Base-by-base conservation (phyloP, 1,140 invertebrate species). In the Euglossa dilemma region DNA sequence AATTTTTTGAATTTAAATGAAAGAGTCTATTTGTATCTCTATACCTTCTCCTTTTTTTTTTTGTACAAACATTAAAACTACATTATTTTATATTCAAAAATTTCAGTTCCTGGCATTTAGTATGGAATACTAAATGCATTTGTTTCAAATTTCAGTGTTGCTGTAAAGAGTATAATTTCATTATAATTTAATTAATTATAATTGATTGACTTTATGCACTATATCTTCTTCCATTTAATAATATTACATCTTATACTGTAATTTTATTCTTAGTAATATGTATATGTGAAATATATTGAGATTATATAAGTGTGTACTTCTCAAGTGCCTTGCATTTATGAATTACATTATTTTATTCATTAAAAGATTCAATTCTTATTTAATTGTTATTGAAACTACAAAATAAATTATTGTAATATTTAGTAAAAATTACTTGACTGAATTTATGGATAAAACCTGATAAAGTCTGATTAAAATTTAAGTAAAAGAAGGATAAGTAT, bases 221-320 rank as follows among this genome's bases (percentile, higher is more conserved):
- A n/a, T 47, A 50, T 9, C 25, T n/a, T 28, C 43, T 56, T 28
- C 7, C 20, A 67, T 75, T 67, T 43, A 47, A 57, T 54, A 73
- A 52, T 25, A 7, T 73, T 14, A 52, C 47, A 80, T 16, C 6
- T 16, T 54, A 9, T 20, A 75, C n/a, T 59, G 63, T 69, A 82
- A 59, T 76, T 76, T 75, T 67, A 25, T 75, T n/a, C 25, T 81
- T 25, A 75, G 12, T 12, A 3, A 59, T 74, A 59, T 57, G 43
- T 52, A 67, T 23, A 50, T 59, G 45, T 18, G 16, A 82, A 77
- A 76, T 61, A 73, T 77, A 61, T 43, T 43, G 20, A 78, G 45
- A 61, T 85, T 82, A 47, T 9, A 50, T n/a, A 77, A 72, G 76
- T 77, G 66, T 36, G 50, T 76, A 18, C 52, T 56, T 80, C 18